Evolutionary conservation across 1,140 invertebrate species (phyloP), one percentile per base, ranked within the genome.

Genomic region (Leptopilina boulardi): DNA sequence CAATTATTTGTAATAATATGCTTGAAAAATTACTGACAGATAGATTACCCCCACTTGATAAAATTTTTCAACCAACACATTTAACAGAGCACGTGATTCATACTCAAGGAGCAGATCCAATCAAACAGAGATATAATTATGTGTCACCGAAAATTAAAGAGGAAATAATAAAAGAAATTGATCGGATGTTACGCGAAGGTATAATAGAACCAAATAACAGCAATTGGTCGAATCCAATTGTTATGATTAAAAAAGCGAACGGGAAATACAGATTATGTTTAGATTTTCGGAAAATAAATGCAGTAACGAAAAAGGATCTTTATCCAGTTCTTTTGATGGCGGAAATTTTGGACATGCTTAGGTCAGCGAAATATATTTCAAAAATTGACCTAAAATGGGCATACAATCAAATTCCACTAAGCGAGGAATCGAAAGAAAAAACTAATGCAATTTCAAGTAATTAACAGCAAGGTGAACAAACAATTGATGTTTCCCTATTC

Each of bases 181-280:
- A 83, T 19, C 38, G 76, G 15, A 84, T 83, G 83, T 26, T 85
- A 6, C 19, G 70, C 4, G 34, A 72, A n/a, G 81, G 79, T 19
- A 70, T 84, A 18, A 74, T 85, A 1, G 80, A 83, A 42, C 74
- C 72, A 8, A 82, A 76, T 11, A 47, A 74, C 4, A 82, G 77
- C 51, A 8, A 51, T 51, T n/a, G 47, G 47, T 18, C n/a, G 15
- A n/a, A n/a, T 18, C n/a, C 47, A n/a, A n/a, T 51, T 6, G 15
- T 51, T 6, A 51, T 51, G 47, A 51, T 51, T 0, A 51, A 51
- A 8, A 51, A 51, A 1, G 15, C 47, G 2, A n/a, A 51, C n/a
- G 47, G 47, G n/a, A 51, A 15, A 51, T 51, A 51, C n/a, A 51
- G 11, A n/a, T 51, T 51, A 18, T 51, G 47, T 0, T n/a, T 51